These are phyloP conservation scores for Spicauda simplicius DNA, from an alignment of 2,888 invertebrate species.

Conservation along the genomic window DNA sequence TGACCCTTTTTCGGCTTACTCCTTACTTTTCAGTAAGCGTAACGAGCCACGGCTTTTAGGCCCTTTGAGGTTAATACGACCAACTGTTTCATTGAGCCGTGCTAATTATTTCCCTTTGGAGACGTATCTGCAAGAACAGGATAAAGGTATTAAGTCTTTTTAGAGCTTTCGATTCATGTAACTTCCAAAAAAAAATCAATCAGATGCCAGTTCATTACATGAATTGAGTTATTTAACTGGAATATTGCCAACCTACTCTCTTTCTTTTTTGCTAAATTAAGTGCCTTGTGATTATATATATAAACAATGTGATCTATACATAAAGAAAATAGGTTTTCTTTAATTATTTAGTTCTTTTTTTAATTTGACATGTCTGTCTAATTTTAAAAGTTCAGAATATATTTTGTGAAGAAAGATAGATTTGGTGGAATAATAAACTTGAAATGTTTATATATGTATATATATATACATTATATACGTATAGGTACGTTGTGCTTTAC, in stretches of 20 bases:
- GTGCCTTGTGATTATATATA: no score
- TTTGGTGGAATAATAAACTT: no score
- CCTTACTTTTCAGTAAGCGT: constrained; percentile 52
- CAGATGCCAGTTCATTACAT: constrained; percentile 1
- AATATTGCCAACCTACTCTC: not conserved
- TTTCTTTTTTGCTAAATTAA: no score
- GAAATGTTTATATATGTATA: no score
- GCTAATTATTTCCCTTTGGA: constrained; percentile 66
- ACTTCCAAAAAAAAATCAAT: constrained; percentile 23
- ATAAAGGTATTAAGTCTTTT: constrained; percentile 26
- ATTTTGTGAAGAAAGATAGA: no score
- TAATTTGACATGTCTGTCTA: no score
- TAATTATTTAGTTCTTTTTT: no score
- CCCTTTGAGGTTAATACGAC: constrained; percentile 58
- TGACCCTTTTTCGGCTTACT: constrained; percentile 17
- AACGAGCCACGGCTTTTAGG: constrained; percentile 55
- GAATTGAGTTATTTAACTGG: not conserved
- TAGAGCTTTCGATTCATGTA: constrained; percentile 20
- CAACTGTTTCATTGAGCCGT: constrained; percentile 60
- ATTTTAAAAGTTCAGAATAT: no score
- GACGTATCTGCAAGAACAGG: constrained; percentile 20
- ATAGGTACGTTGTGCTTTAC: no score
- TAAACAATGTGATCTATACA: no score
- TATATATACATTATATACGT: no score
- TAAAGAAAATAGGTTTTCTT: no score